Conservation (phyloP, 2,113 vertebrate species). For the chimpanzee (Pan troglodytes) region NHGRI_mPanTro3-v2.1_pri NC_072401.2:75652501-75653000, state of each 20-base stretch:
- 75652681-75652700: neutral
- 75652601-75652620: neutral
- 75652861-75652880: neutral
- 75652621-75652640: neutral
- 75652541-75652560: neutral
- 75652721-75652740: neutral
- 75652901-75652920: neutral
- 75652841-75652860: neutral
- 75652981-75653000: neutral
- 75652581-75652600: neutral
- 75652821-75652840: neutral
- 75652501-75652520: neutral
- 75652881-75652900: neutral
- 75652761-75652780: neutral
- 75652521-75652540: neutral
- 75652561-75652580: neutral
- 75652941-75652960: neutral
- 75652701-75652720: neutral
- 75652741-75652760: neutral
- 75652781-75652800: neutral
- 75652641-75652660: neutral
- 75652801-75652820: neutral
- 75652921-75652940: neutral
- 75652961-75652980: neutral
- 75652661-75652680: neutral